Conservation (phyloP, 2,113 vertebrate genomes). For the Neolamprologus kungweensis region DNA sequence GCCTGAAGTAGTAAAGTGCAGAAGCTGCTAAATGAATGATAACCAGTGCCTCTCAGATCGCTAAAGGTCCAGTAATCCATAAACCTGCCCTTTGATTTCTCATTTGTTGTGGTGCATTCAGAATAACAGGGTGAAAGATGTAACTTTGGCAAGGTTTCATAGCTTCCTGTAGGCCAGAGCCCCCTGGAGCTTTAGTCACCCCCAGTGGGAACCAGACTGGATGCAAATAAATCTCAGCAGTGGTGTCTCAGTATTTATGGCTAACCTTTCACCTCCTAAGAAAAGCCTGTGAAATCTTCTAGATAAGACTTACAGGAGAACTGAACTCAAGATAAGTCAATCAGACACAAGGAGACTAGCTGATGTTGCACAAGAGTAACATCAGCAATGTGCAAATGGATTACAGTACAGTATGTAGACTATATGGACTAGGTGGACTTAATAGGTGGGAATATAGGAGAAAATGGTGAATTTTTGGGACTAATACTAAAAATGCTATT, state of each 20-base stretch:
- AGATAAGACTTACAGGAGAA: conserved; percentile 20
- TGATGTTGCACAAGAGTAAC: conserved; percentile 19
- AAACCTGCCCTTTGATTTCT: not conserved
- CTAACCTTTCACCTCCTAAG: conserved; percentile 32
- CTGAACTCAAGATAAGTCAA: conserved; percentile 45
- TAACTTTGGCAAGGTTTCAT: not conserved
- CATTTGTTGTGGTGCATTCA: not conserved
- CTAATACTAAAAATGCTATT: not conserved
- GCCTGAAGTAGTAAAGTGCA: not conserved
- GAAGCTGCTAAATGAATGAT: not conserved
- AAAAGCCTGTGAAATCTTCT: not conserved
- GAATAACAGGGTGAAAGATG: not conserved
- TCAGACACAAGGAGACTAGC: conserved; percentile 1
- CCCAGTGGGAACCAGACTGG: not conserved
- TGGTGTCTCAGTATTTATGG: not conserved
- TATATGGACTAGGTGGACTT: not conserved
- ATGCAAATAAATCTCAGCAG: not conserved
- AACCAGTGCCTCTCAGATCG: not conserved
- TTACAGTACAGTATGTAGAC: not conserved
- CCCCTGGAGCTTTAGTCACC: not conserved
- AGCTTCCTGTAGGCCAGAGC: not conserved
- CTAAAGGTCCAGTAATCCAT: not conserved
- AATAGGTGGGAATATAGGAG: not conserved
- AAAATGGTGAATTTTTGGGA: not conserved
- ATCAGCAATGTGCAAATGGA: not conserved